Evolutionary conservation across 2,888 invertebrate species (phyloP).

Genomic region (Clitarchus hookeri): DNA sequence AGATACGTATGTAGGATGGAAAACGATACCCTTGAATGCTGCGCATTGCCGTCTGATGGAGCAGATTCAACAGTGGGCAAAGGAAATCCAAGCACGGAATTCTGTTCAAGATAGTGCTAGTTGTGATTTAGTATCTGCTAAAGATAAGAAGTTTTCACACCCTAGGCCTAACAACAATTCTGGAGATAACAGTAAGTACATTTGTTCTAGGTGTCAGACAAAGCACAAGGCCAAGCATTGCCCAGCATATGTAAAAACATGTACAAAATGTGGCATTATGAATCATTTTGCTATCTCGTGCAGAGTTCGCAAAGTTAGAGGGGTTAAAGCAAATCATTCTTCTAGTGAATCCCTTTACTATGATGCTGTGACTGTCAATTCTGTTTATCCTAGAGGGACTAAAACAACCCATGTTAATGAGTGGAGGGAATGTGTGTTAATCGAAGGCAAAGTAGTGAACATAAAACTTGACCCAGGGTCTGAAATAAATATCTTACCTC

Average conservation of each 20-base stretch:
- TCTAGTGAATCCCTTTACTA: background rate
- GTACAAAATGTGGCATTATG: background rate
- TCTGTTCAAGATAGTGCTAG: background rate
- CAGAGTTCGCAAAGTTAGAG: background rate
- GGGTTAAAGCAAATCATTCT: background rate
- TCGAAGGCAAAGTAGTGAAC: background rate
- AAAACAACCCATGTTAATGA: background rate
- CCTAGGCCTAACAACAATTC: background rate
- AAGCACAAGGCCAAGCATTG: background rate
- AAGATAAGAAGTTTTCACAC: background rate
- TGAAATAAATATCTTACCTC: background rate
- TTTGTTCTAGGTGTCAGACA: background rate
- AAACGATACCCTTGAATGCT: too few species aligned
- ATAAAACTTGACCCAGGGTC: background rate
- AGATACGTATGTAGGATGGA: too few species aligned
- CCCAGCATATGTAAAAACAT: background rate
- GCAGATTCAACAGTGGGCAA: too few species aligned
- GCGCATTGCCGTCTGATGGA: too few species aligned
- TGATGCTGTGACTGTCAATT: background rate
- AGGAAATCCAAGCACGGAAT: background rate
- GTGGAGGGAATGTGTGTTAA: background rate
- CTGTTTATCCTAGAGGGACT: background rate
- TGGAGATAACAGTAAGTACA: background rate
- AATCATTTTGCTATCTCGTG: background rate
- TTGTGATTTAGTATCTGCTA: background rate